Evolutionary conservation across 92 coral and sea anemone species (phyloP).

Genomic region (Epizoanthus rinbou): DNA sequence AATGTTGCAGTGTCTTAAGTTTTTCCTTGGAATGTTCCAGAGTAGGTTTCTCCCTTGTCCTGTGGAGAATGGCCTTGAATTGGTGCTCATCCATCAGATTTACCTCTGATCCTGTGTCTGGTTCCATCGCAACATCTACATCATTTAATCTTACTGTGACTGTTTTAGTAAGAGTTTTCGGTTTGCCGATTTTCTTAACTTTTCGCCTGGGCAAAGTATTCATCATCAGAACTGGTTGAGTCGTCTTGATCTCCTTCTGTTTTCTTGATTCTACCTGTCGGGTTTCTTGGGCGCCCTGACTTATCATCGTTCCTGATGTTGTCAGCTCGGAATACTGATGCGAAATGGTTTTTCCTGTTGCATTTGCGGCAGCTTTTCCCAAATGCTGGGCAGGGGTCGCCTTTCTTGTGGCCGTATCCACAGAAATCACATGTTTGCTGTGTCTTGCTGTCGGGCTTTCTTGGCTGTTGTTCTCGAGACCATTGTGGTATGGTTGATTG

Average conservation of each 20-base stretch:
- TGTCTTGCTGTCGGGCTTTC: too few species aligned
- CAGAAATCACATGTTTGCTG: neutral
- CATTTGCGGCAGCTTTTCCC: conserved; percentile 61
- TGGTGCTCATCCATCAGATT: conserved; percentile 50
- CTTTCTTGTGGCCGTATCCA: conserved; percentile 36
- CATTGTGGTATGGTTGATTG: conserved; percentile 1
- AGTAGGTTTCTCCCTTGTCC: too few species aligned
- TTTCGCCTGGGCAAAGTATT: conserved; percentile 55
- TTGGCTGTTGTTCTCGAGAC: too few species aligned
- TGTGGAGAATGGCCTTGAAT: too few species aligned
- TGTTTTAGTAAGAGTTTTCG: conserved; percentile 29
- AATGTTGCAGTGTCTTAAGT: too few species aligned
- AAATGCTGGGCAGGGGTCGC: conserved; percentile 58
- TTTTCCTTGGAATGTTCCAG: too few species aligned
- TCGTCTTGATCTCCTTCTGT: conserved; percentile 33
- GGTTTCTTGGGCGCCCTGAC: too few species aligned
- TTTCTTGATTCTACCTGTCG: conserved; percentile 13
- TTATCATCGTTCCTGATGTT: too few species aligned
- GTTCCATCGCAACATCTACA: conserved; percentile 64
- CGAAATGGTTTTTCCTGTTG: conserved; percentile 51
- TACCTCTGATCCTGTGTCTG: conserved; percentile 72
- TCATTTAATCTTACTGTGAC: conserved; percentile 63
- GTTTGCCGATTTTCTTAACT: conserved; percentile 45
- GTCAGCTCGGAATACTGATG: conserved; percentile 46
- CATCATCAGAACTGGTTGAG: conserved; percentile 69